Conservation (phyloP, 2,888 invertebrate species). For the Trichogramma dendrolimi region DNA sequence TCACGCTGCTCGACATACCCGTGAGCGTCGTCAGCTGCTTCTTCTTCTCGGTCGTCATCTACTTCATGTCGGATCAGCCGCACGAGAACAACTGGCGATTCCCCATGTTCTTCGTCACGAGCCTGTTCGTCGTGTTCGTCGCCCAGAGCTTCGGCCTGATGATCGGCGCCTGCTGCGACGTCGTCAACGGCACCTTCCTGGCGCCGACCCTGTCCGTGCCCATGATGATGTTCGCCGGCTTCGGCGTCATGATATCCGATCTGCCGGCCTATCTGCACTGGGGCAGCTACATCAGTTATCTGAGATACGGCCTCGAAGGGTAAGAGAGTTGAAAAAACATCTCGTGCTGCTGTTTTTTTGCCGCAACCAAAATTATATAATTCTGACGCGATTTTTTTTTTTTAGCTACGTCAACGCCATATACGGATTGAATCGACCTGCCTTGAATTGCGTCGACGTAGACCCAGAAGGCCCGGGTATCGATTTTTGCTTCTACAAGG, state of each 20-base stretch:
- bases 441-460: conserved; percentile 64
- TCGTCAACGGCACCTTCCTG: conserved; percentile 89
- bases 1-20: conserved; percentile 74
- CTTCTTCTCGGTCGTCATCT: conserved; percentile 71
- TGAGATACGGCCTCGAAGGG: conserved; percentile 88
- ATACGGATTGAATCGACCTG: conserved; percentile 74
- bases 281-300: conserved; percentile 88
- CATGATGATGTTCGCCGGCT: conserved; percentile 95
- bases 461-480: conserved; percentile 52
- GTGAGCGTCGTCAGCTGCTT: conserved; percentile 71
- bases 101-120: conserved; percentile 79
- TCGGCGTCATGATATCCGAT: conserved; percentile 85
- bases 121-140: conserved; percentile 78
- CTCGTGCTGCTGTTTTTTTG: not conserved
- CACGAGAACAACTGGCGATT: conserved; percentile 69
- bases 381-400: conserved; percentile 1
- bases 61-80: conserved; percentile 88
- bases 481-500: conserved; percentile 77
- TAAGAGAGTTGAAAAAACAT: conserved; percentile 35
- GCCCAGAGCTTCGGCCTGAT: conserved; percentile 90
- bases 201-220: conserved; percentile 90
- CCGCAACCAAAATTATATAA: conserved; percentile 5
- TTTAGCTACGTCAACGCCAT: conserved; percentile 67
- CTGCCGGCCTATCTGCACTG: conserved; percentile 81
- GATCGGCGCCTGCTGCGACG: conserved; percentile 83